phyloP scores from a whole-genome alignment of 2,113 vertebrate genomes.

The Rafetus swinhoei region DNA sequence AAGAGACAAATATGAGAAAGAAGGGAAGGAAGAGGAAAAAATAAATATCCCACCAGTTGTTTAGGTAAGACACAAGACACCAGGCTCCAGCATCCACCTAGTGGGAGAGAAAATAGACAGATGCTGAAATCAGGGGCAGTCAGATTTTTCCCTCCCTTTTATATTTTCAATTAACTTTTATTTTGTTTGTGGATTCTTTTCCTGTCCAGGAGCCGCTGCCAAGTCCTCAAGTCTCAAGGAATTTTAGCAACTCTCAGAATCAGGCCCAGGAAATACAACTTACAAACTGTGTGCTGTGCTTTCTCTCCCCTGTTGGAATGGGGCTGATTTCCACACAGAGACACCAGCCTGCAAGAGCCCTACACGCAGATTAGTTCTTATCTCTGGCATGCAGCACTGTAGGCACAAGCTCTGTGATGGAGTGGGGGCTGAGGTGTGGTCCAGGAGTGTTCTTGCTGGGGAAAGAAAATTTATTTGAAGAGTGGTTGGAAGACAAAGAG shows the following conservation, averaged over 20 bases:
- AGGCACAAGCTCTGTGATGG: not conserved
- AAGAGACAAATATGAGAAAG: not conserved
- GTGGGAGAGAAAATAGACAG: not conserved
- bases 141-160: not conserved
- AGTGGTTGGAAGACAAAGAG: not conserved
- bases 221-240: not conserved
- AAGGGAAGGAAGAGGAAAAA: not conserved
- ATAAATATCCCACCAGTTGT: not conserved
- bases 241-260: not conserved
- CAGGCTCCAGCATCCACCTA: not conserved
- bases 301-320: not conserved
- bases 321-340: conserved; percentile 45
- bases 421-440: not conserved
- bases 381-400: conserved; percentile 59
- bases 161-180: not conserved
- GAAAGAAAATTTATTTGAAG: not conserved
- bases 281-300: conserved; percentile 20
- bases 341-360: conserved; percentile 51
- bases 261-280: conserved; percentile 23
- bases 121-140: not conserved
- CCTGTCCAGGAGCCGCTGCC: not conserved
- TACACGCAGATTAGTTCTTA: conserved; percentile 69
- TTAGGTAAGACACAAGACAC: not conserved
- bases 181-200: not conserved
- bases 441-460: not conserved